Conservation (phyloP, 2,113 vertebrate genomes). For the Mustelus asterias region DNA sequence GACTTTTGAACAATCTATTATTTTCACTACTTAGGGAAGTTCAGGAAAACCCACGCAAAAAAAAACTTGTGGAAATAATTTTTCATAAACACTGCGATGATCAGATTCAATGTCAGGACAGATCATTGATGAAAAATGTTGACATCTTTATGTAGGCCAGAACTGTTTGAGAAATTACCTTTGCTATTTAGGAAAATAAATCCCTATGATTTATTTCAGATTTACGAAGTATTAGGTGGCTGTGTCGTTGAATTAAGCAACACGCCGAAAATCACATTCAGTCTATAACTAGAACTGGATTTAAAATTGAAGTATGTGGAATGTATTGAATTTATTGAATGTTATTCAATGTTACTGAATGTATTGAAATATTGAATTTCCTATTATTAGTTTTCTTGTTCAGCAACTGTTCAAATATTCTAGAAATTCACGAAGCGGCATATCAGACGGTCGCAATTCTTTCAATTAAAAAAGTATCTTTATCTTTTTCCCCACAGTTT, state of each 20-base stretch:
- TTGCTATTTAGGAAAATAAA: not conserved
- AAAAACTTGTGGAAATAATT: not conserved
- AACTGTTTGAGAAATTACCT: not conserved
- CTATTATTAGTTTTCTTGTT: not conserved
- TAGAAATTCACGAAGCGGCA: not conserved
- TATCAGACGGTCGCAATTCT: not conserved
- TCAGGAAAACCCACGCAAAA: not conserved
- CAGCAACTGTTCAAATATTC: not conserved
- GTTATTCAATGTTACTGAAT: too few species aligned
- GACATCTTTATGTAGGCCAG: not conserved
- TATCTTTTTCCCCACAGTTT: not conserved
- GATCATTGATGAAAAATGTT: not conserved
- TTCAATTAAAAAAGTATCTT: not conserved
- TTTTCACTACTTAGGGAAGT: not conserved
- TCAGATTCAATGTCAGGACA: not conserved
- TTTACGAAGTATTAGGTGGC: too few species aligned
- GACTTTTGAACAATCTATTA: not conserved
- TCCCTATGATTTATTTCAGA: not conserved
- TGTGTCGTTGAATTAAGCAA: not conserved
- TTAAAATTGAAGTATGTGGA: not conserved
- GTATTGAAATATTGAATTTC: not conserved
- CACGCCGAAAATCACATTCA: not conserved
- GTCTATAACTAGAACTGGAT: not conserved
- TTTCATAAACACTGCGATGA: not conserved
- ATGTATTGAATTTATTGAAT: too few species aligned